A percentile compares a stretch with the other conserved stretches of the same genome.
Evolutionary conservation across 2,797 vertebrate genomes (phyloP).

Genomic region (Mus caroli): DNA sequence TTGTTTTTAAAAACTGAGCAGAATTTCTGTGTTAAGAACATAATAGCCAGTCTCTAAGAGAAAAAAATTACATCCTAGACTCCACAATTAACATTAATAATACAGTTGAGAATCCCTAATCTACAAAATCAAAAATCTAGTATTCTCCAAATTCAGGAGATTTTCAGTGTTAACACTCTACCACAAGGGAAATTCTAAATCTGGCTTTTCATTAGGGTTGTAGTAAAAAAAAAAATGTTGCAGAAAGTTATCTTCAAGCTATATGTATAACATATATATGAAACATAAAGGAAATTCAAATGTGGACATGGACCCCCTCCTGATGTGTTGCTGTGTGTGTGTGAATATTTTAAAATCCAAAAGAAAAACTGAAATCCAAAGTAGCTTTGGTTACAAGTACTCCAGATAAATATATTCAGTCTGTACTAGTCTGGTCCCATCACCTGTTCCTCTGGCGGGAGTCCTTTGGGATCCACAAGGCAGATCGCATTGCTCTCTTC

Average conservation of each 20-base stretch:
- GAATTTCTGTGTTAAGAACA: neutral
- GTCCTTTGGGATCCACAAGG: neutral
- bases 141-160: neutral
- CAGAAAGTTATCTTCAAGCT: neutral
- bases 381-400: neutral
- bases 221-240: neutral
- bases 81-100: neutral
- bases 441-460: neutral
- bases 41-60: neutral
- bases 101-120: neutral
- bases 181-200: neutral
- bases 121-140: neutral
- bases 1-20: neutral
- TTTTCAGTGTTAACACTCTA: neutral
- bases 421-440: neutral
- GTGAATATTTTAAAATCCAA: neutral
- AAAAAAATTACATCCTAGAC: neutral
- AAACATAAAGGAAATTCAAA: neutral
- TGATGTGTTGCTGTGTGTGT: neutral
- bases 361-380: neutral
- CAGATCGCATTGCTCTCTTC: neutral
- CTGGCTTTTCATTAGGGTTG: neutral
- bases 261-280: neutral
- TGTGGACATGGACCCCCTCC: neutral
- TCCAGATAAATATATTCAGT: neutral